Base-by-base conservation (phyloP, 2,888 invertebrate species). In the Caenorhabditis sinica region DNA sequence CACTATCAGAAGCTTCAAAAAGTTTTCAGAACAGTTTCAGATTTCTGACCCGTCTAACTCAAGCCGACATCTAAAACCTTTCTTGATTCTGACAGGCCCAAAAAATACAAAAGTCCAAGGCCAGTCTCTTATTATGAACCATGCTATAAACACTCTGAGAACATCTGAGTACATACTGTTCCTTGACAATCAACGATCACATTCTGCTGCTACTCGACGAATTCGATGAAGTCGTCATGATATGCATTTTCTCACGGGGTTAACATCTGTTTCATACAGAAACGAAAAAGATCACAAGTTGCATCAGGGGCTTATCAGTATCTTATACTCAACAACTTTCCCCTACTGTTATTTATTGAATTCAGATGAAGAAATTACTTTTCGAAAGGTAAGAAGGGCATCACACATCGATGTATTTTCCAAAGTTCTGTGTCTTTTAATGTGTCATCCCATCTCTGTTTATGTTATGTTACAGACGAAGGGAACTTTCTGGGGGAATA, bases 171-270 rank as follows among this genome's bases (percentile, higher is more conserved):
- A 58, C 58, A 58, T 58, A 30, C 30, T 28, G 30, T 58, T 30
- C 58, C 58, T 17, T 28, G 6, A 58, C 28, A 33, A 43, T 65
- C 65, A 65, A 65, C 30, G 65, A 65, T 45, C 65, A 65, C 9
- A 25, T 45, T 9, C n/a, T 25, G 61, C 40, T 33, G 23, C 58
- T 72, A 72, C 75, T 75, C 75, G 75, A 51, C 75, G 75, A 75
- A 75, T 65, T 75, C 65, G 56, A 43, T 30, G 63, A 73, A 60
- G 13, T 20, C 40, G n/a, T 66, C 30, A n/a, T 43, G 45, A 45
- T 61, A 2, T 43, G 11, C 25, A 65, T 65, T 65, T 65, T 65
- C 65, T 65, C 65, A 61, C 49, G 49, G 28, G 61, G 43, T 1
- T n/a, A 73, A 45, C 40, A 60, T 60, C 45, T 58, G 60, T 72